Conservation (phyloP, 2,113 vertebrate genomes). For the Oncorhynchus nerka region DNA sequence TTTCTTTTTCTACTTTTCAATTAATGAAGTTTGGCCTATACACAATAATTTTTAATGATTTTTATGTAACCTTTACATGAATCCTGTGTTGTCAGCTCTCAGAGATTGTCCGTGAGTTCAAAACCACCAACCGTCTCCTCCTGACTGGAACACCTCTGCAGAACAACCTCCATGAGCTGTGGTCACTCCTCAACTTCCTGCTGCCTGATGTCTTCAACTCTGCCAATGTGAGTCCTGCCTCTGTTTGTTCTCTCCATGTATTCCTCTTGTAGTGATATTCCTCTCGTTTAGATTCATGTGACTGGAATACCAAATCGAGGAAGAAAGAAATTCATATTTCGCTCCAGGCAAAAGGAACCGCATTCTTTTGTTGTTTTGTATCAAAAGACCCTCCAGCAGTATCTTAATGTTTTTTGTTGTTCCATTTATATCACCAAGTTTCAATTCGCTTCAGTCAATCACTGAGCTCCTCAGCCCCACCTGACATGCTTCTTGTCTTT, state of each 20-base stretch:
- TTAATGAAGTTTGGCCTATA: too few species aligned
- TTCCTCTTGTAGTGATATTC: background rate
- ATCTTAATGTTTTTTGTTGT: background rate
- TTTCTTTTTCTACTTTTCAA: too few species aligned
- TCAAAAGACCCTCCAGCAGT: constrained; percentile 1
- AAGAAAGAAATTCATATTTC: background rate
- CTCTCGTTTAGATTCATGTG: background rate
- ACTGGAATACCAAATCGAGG: background rate
- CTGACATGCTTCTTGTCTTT: background rate
- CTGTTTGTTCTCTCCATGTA: background rate
- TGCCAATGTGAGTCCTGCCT: constrained; percentile 74
- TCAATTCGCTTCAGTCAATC: background rate
- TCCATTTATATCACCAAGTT: background rate
- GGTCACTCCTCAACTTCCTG: constrained; percentile 89
- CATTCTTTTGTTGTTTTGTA: background rate
- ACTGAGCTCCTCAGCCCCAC: background rate
- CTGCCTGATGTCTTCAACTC: constrained; percentile 91
- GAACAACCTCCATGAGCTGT: constrained; percentile 89
- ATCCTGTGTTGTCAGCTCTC: constrained; percentile 74
- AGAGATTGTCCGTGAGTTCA: constrained; percentile 89
- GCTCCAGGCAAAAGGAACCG: background rate
- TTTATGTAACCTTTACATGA: too few species aligned
- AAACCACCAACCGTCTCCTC: constrained; percentile 87
- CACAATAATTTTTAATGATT: too few species aligned
- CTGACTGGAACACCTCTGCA: constrained; percentile 88